Evolutionary conservation across 2,797 vertebrate species (phyloP).

Genomic region (Phataginus tricuspis): DNA sequence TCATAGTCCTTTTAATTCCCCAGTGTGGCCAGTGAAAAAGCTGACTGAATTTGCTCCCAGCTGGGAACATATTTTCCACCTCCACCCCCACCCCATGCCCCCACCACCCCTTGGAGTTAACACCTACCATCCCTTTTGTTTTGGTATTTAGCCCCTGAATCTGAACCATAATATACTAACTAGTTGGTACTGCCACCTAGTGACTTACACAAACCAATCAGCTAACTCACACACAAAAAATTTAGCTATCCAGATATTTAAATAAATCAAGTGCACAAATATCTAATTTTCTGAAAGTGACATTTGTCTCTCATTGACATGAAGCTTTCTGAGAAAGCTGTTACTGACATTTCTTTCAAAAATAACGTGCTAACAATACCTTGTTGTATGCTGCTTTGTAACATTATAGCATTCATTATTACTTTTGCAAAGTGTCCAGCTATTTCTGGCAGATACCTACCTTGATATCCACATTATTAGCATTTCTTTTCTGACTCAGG

Average conservation of each 20-base stretch:
- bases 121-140: neutral
- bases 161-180: neutral
- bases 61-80: too few species aligned
- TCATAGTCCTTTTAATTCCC: too few species aligned
- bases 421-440: neutral
- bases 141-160: neutral
- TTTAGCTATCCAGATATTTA: neutral
- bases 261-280: neutral
- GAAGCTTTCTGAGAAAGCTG: neutral
- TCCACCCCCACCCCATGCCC: too few species aligned
- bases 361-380: neutral
- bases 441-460: neutral
- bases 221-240: neutral
- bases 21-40: too few species aligned
- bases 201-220: neutral
- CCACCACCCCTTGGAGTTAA: too few species aligned
- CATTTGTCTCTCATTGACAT: neutral
- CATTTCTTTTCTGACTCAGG: neutral
- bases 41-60: too few species aligned
- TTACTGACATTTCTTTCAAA: neutral
- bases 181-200: conserved; percentile 64
- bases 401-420: neutral
- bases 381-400: neutral
- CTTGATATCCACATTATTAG: neutral
- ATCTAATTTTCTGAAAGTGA: neutral